phyloP scores from a whole-genome alignment of 2,888 invertebrate genomes.

The Metellina segmentata region DNA sequence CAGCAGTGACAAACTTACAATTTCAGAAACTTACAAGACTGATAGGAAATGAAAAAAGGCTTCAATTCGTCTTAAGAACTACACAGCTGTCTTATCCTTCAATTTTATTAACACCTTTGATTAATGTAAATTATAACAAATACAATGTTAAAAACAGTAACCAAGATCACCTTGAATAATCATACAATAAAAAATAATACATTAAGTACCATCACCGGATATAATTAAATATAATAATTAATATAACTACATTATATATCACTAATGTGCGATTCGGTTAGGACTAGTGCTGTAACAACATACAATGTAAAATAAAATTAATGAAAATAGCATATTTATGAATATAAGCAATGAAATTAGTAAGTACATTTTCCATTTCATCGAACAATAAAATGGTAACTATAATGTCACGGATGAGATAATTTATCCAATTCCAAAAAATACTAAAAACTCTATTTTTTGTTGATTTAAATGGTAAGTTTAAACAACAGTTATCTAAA shows the following conservation, averaged over 20 bases:
- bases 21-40: too few species aligned
- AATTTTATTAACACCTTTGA: slow-evolving; percentile 3
- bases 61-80: slow-evolving; percentile 15
- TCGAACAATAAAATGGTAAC: not conserved
- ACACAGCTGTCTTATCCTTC: slow-evolving; percentile 18
- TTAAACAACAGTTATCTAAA: too few species aligned
- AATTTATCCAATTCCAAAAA: too few species aligned
- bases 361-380: not conserved
- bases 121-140: not conserved
- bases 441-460: too few species aligned
- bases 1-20: too few species aligned
- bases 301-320: slow-evolving; percentile 3
- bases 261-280: slow-evolving; percentile 43
- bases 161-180: slow-evolving; percentile 15
- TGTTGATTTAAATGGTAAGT: too few species aligned
- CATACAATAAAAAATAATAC: slow-evolving; percentile 30
- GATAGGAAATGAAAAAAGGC: not conserved
- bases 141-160: slow-evolving; percentile 37
- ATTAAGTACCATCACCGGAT: slow-evolving; percentile 52
- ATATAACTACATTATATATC: slow-evolving; percentile 49
- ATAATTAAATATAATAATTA: slow-evolving; percentile 27
- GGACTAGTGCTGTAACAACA: slow-evolving; percentile 35
- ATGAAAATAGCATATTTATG: not conserved
- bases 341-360: not conserved
- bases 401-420: too few species aligned